phyloP scores from a whole-genome alignment of 2,888 invertebrate species.

The Eristalis tenax region DNA sequence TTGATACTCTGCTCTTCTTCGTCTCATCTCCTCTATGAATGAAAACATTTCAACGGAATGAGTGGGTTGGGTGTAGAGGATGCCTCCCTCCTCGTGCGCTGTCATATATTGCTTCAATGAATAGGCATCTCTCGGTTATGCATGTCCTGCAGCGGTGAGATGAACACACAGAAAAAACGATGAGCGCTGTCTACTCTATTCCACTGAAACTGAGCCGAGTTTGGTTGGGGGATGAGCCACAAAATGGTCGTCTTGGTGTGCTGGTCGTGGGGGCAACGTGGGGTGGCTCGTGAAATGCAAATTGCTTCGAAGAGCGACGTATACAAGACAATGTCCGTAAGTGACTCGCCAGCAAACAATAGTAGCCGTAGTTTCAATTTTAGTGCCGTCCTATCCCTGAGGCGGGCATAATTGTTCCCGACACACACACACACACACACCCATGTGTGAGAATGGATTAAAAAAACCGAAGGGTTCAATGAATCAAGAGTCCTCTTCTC shows the following conservation, averaged over 20 bases:
- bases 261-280: neutral
- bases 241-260: constrained; percentile 1
- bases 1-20: neutral
- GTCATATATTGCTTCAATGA: constrained; percentile 61
- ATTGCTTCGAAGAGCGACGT: constrained; percentile 31
- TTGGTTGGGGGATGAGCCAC: neutral
- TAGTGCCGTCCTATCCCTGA: constrained; percentile 29
- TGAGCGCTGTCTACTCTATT: neutral
- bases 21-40: constrained; percentile 4
- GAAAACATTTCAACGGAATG: constrained; percentile 15
- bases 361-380: constrained; percentile 63
- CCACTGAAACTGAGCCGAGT: constrained; percentile 48
- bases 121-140: constrained; percentile 47
- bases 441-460: neutral
- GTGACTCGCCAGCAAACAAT: constrained; percentile 62
- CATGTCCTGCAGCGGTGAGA: constrained; percentile 40
- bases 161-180: constrained; percentile 30
- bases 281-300: constrained; percentile 22
- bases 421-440: constrained; percentile 16
- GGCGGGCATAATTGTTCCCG: constrained; percentile 55
- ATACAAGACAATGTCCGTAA: constrained; percentile 64
- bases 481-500: neutral
- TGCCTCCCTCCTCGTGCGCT: constrained; percentile 1
- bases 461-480: neutral
- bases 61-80: neutral